Percentiles rank a stretch among this genome's conserved stretches.
Conservation (phyloP, 2,113 vertebrate species). For the Mastomys coucha region DNA sequence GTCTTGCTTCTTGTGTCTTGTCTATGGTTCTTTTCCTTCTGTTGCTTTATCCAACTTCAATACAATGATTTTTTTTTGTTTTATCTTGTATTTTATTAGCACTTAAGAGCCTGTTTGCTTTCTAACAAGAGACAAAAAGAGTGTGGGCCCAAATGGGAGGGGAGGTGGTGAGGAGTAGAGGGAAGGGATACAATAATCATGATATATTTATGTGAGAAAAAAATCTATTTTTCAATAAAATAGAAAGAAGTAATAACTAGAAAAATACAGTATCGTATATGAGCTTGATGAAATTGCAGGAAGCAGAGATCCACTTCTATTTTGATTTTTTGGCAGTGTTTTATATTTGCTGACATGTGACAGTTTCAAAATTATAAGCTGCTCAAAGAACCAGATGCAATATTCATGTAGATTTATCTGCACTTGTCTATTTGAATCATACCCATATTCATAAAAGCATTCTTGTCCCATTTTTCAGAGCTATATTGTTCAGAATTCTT, state of each 20-base stretch:
- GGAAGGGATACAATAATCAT: too few species aligned
- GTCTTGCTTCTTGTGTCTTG: background rate
- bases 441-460: conserved; percentile 67
- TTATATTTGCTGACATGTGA: conserved; percentile 68
- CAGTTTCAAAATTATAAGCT: conserved; percentile 76
- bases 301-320: conserved; percentile 54
- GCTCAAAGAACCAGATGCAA: conserved; percentile 73
- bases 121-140: background rate
- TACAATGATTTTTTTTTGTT: background rate
- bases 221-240: background rate
- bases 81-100: background rate
- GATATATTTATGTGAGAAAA: background rate
- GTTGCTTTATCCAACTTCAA: background rate
- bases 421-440: conserved; percentile 76
- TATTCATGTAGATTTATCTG: conserved; percentile 75
- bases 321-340: conserved; percentile 52
- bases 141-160: background rate
- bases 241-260: background rate
- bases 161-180: background rate
- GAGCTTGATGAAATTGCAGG: background rate
- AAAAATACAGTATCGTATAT: conserved; percentile 28
- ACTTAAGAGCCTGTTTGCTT: background rate
- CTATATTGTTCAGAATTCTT: conserved; percentile 18
- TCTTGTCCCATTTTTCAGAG: conserved; percentile 65
- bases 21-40: background rate